These are phyloP conservation scores for Rafetus swinhoei DNA, from an alignment of 2,113 vertebrate species.

Conservation along the genomic window DNA sequence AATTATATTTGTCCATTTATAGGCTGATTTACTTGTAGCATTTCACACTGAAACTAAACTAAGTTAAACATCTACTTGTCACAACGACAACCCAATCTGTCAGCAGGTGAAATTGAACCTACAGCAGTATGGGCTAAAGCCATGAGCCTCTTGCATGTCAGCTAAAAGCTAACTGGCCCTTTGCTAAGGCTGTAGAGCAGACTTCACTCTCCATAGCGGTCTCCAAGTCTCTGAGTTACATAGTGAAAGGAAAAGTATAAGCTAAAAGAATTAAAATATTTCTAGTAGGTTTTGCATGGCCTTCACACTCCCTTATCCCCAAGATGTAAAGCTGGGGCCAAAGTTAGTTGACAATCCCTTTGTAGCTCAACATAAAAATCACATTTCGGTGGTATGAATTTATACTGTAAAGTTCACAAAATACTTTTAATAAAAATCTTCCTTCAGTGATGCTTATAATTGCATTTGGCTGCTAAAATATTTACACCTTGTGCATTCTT, in stretches of 20 bases:
- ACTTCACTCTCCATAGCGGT: no score
- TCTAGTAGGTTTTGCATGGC: slow-evolving; percentile 54
- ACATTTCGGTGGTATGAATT: neutral
- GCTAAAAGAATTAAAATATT: neutral
- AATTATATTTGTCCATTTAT: neutral
- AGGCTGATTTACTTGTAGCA: neutral
- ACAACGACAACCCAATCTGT: no score
- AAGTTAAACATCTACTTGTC: neutral
- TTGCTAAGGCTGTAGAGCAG: no score
- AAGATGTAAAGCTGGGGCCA: slow-evolving; percentile 43
- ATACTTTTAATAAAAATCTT: neutral
- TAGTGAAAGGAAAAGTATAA: neutral
- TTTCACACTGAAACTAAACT: neutral
- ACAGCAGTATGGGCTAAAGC: no score
- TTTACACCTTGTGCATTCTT: fast-evolving
- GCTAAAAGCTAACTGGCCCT: no score
- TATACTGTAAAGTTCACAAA: neutral
- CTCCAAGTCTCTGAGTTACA: no score
- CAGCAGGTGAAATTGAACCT: no score
- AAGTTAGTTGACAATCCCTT: slow-evolving; percentile 3
- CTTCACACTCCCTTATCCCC: slow-evolving; percentile 48
- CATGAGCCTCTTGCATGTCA: no score
- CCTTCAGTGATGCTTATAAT: neutral
- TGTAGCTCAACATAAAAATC: neutral
- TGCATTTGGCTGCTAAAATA: fast-evolving